Evolutionary conservation across 2,113 vertebrate species (phyloP).

Genomic region (Perca schrenkii): DNA sequence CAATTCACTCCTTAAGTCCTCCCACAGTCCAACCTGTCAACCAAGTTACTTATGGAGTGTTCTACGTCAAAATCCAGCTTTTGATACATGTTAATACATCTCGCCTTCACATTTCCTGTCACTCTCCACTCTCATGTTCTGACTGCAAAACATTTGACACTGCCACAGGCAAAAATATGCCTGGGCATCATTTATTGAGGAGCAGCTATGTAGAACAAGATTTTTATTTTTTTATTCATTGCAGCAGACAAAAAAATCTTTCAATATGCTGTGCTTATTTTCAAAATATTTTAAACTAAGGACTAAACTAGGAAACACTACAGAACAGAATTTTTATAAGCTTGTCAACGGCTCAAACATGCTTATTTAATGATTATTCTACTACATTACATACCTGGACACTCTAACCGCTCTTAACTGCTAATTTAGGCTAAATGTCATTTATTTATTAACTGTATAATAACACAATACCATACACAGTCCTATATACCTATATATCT

Average conservation of each 20-base stretch:
- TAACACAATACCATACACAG: too few relatives aligned
- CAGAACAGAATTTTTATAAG: background rate
- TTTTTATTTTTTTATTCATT: background rate
- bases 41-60: background rate
- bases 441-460: too few relatives aligned
- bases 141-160: conserved; percentile 9
- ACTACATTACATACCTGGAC: too few relatives aligned
- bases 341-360: background rate
- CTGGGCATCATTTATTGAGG: conserved; percentile 16
- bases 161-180: conserved; percentile 17
- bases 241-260: background rate
- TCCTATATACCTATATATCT: too few relatives aligned
- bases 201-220: background rate
- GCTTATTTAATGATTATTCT: conserved; percentile 15
- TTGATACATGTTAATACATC: conserved; percentile 1
- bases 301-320: background rate
- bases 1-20: background rate
- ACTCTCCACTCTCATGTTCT: background rate
- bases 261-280: background rate
- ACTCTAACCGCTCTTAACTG: too few relatives aligned
- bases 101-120: conserved; percentile 2
- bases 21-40: background rate
- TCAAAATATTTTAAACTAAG: conserved; percentile 1
- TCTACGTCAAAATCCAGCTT: background rate
- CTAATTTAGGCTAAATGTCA: too few relatives aligned